Conservation (phyloP, 2,113 vertebrate species). For the Rhinolophus ferrumequinum region DNA sequence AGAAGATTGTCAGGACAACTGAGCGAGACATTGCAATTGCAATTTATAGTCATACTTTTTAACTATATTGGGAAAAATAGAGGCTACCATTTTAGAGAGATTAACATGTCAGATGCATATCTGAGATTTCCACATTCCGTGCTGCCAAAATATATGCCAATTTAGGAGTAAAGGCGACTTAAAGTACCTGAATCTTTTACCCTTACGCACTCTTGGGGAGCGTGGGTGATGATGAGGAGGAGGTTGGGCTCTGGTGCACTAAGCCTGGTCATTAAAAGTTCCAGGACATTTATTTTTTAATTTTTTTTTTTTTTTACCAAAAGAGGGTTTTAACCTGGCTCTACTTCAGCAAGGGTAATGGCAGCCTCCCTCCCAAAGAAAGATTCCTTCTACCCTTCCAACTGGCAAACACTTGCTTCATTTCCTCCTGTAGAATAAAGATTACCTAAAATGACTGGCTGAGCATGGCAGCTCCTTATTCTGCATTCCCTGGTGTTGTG, state of each 20-base stretch:
- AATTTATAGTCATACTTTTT: conserved; percentile 38
- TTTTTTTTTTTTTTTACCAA: conserved; percentile 6
- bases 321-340: conserved; percentile 65
- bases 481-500: not conserved
- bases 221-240: not conserved
- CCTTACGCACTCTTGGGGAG: not conserved
- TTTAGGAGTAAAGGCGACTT: not conserved
- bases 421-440: conserved; percentile 62
- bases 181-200: not conserved
- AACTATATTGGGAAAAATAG: conserved; percentile 38
- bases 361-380: conserved; percentile 69
- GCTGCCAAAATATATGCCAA: conserved; percentile 24
- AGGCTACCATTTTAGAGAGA: conserved; percentile 33
- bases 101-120: conserved; percentile 44
- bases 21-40: conserved; percentile 48
- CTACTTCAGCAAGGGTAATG: conserved; percentile 60
- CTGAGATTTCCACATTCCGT: conserved; percentile 9
- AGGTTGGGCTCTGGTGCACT: not conserved
- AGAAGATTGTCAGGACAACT: conserved; percentile 54
- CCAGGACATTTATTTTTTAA: conserved; percentile 53
- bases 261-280: conserved; percentile 65
- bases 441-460: not conserved
- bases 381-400: conserved; percentile 75
- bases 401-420: conserved; percentile 61
- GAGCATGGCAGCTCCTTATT: not conserved